A percentile compares a stretch with the other conserved stretches of the same genome.
Evolutionary conservation across 2,797 vertebrate species (phyloP).

Genomic region (Galagoides demidoff): DNA sequence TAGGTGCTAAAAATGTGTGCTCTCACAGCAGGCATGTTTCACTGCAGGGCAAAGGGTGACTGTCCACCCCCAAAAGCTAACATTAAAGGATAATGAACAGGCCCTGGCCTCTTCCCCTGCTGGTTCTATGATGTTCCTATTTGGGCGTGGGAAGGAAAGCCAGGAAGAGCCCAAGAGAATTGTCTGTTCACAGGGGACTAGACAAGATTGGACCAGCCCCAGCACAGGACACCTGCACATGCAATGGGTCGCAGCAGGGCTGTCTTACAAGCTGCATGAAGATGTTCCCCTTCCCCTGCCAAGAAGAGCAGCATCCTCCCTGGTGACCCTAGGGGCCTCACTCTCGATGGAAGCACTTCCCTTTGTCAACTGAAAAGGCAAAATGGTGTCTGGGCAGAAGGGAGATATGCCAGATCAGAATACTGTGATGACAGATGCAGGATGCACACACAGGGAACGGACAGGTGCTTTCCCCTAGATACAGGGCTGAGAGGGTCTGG

Average conservation of each 20-base stretch:
- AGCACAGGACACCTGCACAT: background rate
- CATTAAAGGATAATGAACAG: background rate
- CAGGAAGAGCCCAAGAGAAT: background rate
- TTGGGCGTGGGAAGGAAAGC: too few relatives aligned
- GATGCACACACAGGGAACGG: background rate
- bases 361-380: background rate
- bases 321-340: too few relatives aligned
- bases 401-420: background rate
- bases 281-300: too few relatives aligned
- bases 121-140: background rate
- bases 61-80: background rate
- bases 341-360: background rate
- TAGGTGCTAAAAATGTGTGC: fast-evolving
- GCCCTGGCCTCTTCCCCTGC: background rate
- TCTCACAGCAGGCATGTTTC: background rate
- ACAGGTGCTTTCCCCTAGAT: background rate
- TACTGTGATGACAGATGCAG: background rate
- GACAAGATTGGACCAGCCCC: background rate
- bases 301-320: background rate
- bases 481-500: background rate
- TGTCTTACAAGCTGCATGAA: background rate
- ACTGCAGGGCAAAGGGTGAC: background rate
- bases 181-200: background rate
- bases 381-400: background rate
- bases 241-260: background rate